A percentile compares a stretch with the other conserved stretches of the same genome.
phyloP scores from a whole-genome alignment of 2,797 vertebrate species.

The Vespertilio murinus region DNA sequence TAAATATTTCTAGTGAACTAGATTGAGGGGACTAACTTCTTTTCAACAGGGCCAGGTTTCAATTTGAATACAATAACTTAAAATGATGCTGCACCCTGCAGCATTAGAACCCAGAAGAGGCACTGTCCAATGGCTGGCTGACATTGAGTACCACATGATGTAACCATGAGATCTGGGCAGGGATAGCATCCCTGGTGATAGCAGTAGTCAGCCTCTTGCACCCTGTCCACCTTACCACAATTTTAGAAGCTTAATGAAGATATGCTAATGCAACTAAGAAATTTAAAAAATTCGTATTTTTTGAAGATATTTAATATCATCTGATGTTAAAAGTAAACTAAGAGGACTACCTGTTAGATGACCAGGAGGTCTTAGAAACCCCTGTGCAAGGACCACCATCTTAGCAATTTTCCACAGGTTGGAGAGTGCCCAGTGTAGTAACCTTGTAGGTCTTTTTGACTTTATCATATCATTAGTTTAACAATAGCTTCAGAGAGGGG shows the following conservation, averaged over 20 bases:
- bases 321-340: background rate
- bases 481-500: background rate
- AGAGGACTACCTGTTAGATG: background rate
- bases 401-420: background rate
- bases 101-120: background rate
- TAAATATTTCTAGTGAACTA: background rate
- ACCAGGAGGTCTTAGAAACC: background rate
- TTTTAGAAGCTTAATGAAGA: background rate
- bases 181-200: background rate
- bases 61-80: background rate
- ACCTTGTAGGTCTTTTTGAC: background rate
- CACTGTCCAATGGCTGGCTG: background rate
- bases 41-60: background rate
- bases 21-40: background rate
- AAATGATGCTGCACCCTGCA: background rate
- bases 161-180: background rate
- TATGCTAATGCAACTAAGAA: background rate
- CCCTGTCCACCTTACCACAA: background rate
- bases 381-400: background rate
- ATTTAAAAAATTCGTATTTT: background rate
- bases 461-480: slow-evolving; percentile 19
- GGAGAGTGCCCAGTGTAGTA: background rate
- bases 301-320: background rate
- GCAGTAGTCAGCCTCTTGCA: background rate
- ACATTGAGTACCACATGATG: background rate